Evolutionary conservation across 2,888 invertebrate genomes (phyloP), one percentile per base, ranked within the genome.

Genomic region (Epinotia nisella): DNA sequence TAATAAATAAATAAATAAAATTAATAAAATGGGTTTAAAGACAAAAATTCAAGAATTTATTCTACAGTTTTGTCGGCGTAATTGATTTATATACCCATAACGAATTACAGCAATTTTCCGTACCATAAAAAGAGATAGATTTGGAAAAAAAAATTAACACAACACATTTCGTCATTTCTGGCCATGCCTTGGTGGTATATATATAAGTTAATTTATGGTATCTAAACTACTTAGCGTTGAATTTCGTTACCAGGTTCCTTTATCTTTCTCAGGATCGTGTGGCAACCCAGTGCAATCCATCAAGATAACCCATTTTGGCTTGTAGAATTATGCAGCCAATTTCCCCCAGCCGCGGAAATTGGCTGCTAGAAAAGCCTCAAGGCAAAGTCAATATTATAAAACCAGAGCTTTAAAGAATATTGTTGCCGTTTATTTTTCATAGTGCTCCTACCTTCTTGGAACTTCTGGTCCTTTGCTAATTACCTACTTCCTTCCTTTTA

Each of bases 301-400:
- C 92, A 93, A 89, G 93, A 93, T 93, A 93, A 90, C 93, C 93
- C 83, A 85, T 87, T 90, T 92, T 84, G 35, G 35, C 35, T 9
- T 29, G 29, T 29, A 29, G 5, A 29, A 29, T 24, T 24, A 24
- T 35, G 35, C 35, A 35, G 9, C 35, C 9, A 35, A 7, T 3
- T 35, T 35, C 9, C 9, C 35, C 35, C 7, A 35, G 7, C 83
- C 82, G 87, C 88, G 87, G 90, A 89, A 86, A 77, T 82, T 84
- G 87, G 81, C 84, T 79, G 84, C 84, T 29, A 35, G 58, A 61
- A 4, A 45, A 60, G 60, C 49, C 60, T 17, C 53, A 5, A 51
- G 39, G 15, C 53, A 60, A 70, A 74, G 59, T 70, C 41, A 70
- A 70, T 67, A 67, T 67, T 29, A 7, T 35, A 61, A 55, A 24